phyloP scores from a whole-genome alignment of 2,888 invertebrate genomes.

The Chironomus tentans region DNA sequence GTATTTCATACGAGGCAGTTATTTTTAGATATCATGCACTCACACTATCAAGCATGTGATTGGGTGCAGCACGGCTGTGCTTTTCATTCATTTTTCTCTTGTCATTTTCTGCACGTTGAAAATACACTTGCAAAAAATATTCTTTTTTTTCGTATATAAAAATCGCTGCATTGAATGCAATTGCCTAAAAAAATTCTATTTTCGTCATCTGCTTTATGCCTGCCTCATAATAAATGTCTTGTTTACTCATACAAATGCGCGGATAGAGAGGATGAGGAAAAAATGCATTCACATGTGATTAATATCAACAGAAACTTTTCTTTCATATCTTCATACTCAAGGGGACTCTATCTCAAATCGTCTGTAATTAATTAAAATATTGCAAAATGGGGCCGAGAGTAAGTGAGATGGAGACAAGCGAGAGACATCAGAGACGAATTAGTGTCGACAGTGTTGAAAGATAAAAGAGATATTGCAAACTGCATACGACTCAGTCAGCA shows the following conservation, averaged over 20 bases:
- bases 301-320: slow-evolving; percentile 4
- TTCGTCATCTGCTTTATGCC: neutral
- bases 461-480: no score
- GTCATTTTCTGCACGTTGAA: neutral
- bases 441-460: neutral
- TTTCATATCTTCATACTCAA: neutral
- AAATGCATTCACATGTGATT: slow-evolving; percentile 15
- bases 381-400: neutral
- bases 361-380: slow-evolving; percentile 13
- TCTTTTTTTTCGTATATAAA: neutral
- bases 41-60: slow-evolving; percentile 9
- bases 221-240: neutral
- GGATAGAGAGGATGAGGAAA: neutral
- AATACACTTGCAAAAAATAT: slow-evolving; percentile 5
- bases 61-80: slow-evolving; percentile 17
- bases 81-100: slow-evolving; percentile 3
- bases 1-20: slow-evolving; percentile 11
- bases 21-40: slow-evolving; percentile 26
- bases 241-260: no score
- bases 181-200: neutral
- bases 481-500: no score
- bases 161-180: neutral
- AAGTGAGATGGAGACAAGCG: neutral
- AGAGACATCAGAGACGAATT: neutral
- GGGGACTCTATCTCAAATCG: neutral